Evolutionary conservation across 2,888 invertebrate species (phyloP), one percentile per base, ranked within the genome.

Genomic region (Rugalucina vietnamica): DNA sequence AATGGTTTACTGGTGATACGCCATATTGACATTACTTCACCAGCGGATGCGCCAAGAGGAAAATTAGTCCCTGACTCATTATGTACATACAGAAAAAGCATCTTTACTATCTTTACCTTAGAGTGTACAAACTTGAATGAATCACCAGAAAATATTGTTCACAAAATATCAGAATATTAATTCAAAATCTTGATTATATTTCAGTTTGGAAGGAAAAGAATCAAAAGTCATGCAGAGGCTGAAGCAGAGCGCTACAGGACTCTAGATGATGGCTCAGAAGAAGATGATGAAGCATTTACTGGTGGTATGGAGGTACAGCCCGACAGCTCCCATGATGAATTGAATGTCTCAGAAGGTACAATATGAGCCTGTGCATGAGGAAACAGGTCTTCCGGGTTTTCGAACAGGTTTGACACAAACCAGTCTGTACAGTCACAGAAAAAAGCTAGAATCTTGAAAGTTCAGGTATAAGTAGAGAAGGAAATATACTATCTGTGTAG

Each of bases 181-280:
- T 43, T 43, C 8, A 43, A 43, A 8, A 18, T 18, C 43, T 18
- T 43, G 43, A 18, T 18, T 79, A 18, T 81, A 12, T 81, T 87
- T 76, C 79, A 91, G 91, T 91, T 88, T 86, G 91, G 91, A 4
- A 79, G 87, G 36, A 60, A 76, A 32, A 89, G 84, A 80, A 91
- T 91, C 36, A 82, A 88, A 37, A 86, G 84, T 43, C 88, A 89
- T 75, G 73, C 82, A 60, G 65, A 81, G 69, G 81, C 79, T n/a
- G 81, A 75, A 32, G 60, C 77, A 14, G 86, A 84, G 60, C 60
- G 82, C 21, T 70, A 82, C 39, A 82, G 75, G 75, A 73, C 76
- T 29, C 73, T 72, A 54, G 36, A 73, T 49, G 43, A 43, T 21
- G 34, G 70, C 21, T 73, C 79, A 10, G 81, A 71, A 18, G 86